Base-by-base conservation (phyloP, 2,113 vertebrate species). In the Tapirus terrestris region DNA sequence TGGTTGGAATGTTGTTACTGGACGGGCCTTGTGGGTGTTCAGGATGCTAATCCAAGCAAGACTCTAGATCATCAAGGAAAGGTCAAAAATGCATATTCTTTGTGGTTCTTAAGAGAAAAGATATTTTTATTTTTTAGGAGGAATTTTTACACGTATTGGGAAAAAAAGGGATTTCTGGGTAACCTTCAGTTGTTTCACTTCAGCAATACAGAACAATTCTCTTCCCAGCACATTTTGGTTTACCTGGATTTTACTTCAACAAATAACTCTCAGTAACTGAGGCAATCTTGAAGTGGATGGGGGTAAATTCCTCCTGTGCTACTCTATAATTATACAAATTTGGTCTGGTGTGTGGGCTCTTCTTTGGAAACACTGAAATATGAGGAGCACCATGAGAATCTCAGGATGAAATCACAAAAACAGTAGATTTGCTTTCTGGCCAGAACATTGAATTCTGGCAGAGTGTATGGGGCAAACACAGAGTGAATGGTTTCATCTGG, bases 181-280 rank as follows among this genome's bases (percentile, higher is more conserved):
- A 73, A 63, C 29, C 20, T 3, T 56, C 51, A 6, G 3, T 65
- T 45, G 27, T 36, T 79, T 94, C n/a, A 51, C 72, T 72, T 95
- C 58, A 51, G 51, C 48, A 83, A 25, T 36, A 73, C 53, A 6
- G 80, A 83, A 73, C 56, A 68, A 27, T 81, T 81, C 31, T 91
- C 29, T 82, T 63, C 21, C 43, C 31, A 36, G 75, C 25, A 77
- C 53, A 67, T 96, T 94, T 86, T 76, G 58, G 56, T 93, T 60
- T 60, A 90, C 60, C 25, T 67, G 21, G 53, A 77, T 93, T 96
- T 94, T 36, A 72, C 25, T 67, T 81, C 25, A 90, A 72, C 79
- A 89, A 36, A 14, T 63, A 82, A 45, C 33, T 92, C 77, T 73
- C 23, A 31, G 39, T 73, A 86, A 96, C 56, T 2, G 36, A 85